Conservation (phyloP, 1,140 invertebrate species). For the Schlechtendalia chinensis region DNA sequence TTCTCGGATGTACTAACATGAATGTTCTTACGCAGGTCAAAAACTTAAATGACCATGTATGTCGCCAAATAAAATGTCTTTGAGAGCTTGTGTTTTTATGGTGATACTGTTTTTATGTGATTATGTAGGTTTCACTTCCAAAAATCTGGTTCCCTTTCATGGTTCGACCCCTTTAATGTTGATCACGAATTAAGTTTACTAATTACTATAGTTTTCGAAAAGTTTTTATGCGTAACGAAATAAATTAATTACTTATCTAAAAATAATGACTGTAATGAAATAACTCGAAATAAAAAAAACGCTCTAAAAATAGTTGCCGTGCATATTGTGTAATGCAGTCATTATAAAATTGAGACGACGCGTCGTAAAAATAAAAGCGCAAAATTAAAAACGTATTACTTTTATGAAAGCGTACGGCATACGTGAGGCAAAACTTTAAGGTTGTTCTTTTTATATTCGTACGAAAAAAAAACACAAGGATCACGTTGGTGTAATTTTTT, state of each 20-base stretch:
- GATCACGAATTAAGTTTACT: neutral
- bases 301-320: neutral
- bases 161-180: neutral
- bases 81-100: neutral
- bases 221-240: neutral
- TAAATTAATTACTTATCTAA: neutral
- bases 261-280: neutral
- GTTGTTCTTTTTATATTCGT: neutral
- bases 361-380: neutral
- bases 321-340: neutral
- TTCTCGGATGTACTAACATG: neutral
- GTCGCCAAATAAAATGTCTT: neutral
- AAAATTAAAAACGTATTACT: neutral
- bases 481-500: too few species aligned
- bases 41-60: neutral
- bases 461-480: too few species aligned
- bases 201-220: constrained; percentile 15
- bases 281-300: neutral
- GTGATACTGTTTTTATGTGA: too few species aligned
- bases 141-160: neutral
- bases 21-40: neutral
- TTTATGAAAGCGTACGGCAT: neutral
- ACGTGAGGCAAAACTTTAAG: neutral
- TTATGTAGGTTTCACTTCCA: neutral
- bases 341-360: constrained; percentile 6